Conservation (phyloP, 2,888 invertebrate species). For the Scrobipalpa costella region DNA sequence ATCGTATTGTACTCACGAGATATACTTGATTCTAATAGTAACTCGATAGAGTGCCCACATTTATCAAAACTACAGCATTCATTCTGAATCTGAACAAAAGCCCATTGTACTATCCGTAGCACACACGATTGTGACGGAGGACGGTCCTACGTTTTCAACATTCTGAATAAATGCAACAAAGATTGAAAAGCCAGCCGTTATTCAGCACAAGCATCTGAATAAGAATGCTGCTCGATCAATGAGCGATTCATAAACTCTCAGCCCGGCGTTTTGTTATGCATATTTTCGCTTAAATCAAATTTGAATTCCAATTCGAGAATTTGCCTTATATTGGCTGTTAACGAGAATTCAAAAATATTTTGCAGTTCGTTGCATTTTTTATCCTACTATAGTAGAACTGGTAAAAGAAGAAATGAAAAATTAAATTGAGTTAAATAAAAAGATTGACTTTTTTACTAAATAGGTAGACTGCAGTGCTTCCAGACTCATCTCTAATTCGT, state of each 20-base stretch:
- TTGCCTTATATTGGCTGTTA: too few species aligned
- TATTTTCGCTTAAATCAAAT: not conserved
- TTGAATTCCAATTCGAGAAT: not conserved
- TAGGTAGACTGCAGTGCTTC: too few species aligned
- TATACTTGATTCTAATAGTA: not conserved
- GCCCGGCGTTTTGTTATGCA: not conserved
- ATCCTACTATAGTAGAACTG: too few species aligned
- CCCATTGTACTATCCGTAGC: not conserved
- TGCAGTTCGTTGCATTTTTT: too few species aligned
- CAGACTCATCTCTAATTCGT: too few species aligned
- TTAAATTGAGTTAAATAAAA: too few species aligned
- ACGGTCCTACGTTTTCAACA: constrained; percentile 7
- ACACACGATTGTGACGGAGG: not conserved
- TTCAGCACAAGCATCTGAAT: not conserved
- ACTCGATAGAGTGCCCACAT: not conserved
- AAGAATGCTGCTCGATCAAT: not conserved
- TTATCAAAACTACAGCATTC: not conserved
- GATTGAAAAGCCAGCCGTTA: not conserved
- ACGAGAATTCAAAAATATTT: too few species aligned
- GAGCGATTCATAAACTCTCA: not conserved
- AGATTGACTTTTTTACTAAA: too few species aligned
- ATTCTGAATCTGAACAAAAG: not conserved
- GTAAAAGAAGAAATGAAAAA: too few species aligned
- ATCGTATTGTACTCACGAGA: too few species aligned
- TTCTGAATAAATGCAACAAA: not conserved